Percentiles rank a stretch among this genome's conserved stretches.
Conservation (phyloP, 2,113 vertebrate species). For the Pycnonotus jocosus region DNA sequence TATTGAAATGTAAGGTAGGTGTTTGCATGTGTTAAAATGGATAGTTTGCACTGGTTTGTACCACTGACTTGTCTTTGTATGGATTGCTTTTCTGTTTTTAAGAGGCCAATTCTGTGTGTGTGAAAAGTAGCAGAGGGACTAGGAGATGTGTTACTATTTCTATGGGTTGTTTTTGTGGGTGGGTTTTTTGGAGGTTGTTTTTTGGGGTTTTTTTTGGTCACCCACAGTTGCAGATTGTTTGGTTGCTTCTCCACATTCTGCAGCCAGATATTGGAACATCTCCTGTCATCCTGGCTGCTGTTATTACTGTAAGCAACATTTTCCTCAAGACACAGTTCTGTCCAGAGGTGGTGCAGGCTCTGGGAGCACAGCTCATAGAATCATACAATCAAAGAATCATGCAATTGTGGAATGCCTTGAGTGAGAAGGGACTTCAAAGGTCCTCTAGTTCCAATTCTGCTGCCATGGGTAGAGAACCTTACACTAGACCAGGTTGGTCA, state of each 20-base stretch:
- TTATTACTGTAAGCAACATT: neutral
- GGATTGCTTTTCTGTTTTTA: neutral
- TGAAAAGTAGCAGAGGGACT: neutral
- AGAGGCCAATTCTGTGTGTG: neutral
- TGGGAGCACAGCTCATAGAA: fast-evolving
- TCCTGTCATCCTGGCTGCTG: neutral
- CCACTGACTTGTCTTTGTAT: neutral
- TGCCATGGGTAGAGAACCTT: neutral
- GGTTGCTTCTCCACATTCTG: neutral
- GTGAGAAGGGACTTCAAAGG: neutral
- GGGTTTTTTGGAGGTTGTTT: fast-evolving
- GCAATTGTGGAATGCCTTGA: neutral
- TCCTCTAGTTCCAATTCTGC: neutral
- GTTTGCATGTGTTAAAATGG: neutral
- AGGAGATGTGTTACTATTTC: neutral
- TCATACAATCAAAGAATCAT: neutral
- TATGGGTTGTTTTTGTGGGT: neutral
- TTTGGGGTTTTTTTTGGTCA: neutral
- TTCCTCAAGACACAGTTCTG: fast-evolving
- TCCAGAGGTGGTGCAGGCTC: neutral
- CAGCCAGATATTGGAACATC: neutral
- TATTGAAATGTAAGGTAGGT: neutral
- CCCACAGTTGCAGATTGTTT: neutral
- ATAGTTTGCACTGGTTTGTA: neutral
- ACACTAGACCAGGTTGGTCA: neutral